Percentiles rank a stretch among this genome's conserved stretches.
phyloP scores from a whole-genome alignment of 1,140 invertebrate species.

The Bradysia coprophila region DNA sequence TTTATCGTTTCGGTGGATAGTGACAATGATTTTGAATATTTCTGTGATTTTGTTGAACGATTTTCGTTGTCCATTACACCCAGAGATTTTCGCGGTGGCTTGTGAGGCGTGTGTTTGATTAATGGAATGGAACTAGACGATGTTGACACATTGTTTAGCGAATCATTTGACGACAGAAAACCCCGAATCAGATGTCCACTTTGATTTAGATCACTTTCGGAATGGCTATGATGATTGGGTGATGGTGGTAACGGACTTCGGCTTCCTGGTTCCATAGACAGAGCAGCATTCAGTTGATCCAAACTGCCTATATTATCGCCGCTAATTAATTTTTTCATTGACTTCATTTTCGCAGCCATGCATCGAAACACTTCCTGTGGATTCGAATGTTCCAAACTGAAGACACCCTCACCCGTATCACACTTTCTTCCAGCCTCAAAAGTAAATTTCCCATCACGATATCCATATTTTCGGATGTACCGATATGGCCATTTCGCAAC shows the following conservation, averaged over 20 bases:
- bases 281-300: constrained; percentile 50
- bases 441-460: constrained; percentile 61
- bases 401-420: constrained; percentile 66
- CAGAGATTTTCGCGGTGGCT: constrained; percentile 16
- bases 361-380: constrained; percentile 64
- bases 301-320: constrained; percentile 41
- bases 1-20: constrained; percentile 7
- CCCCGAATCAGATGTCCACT: constrained; percentile 15
- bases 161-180: constrained; percentile 19
- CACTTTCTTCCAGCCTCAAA: constrained; percentile 84
- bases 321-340: constrained; percentile 59
- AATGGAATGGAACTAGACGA: constrained; percentile 2
- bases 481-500: constrained; percentile 73
- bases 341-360: constrained; percentile 61
- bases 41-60: constrained; percentile 6
- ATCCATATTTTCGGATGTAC: constrained; percentile 68
- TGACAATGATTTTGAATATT: constrained; percentile 19
- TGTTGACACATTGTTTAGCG: constrained; percentile 14
- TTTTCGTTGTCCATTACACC: not conserved
- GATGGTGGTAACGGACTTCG: constrained; percentile 52
- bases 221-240: constrained; percentile 29
- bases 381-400: constrained; percentile 57
- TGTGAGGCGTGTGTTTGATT: constrained; percentile 18
- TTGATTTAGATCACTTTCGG: constrained; percentile 15
- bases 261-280: constrained; percentile 55